Evolutionary conservation across 2,113 vertebrate genomes (phyloP).

Genomic region (Apodemus speciosus): DNA sequence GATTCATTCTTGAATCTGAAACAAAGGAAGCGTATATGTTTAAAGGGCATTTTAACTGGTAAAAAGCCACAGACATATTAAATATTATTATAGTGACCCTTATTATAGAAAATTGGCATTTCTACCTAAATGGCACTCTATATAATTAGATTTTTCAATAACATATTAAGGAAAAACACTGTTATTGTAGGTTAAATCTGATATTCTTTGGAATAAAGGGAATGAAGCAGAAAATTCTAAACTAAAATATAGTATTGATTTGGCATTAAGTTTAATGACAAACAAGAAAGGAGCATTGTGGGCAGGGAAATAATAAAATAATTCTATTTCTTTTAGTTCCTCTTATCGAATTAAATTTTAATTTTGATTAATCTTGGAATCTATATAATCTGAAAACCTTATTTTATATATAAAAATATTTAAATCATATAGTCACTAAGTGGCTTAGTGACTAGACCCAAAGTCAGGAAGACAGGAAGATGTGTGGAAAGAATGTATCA

Average conservation of each 20-base stretch:
- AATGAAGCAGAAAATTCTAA: conserved; percentile 52
- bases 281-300: background rate
- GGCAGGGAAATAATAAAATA: conserved; percentile 59
- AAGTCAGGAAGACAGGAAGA: conserved; percentile 28
- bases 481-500: background rate
- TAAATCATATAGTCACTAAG: conserved; percentile 18
- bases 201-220: conserved; percentile 45
- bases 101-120: conserved; percentile 77
- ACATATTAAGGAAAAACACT: conserved; percentile 60
- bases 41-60: conserved; percentile 73
- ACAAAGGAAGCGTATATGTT: conserved; percentile 63
- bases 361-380: conserved; percentile 32
- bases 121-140: conserved; percentile 72
- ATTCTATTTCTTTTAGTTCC: conserved; percentile 42
- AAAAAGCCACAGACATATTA: conserved; percentile 74
- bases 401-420: conserved; percentile 38
- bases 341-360: conserved; percentile 40
- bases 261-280: conserved; percentile 65
- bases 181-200: conserved; percentile 55
- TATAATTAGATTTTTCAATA: conserved; percentile 75
- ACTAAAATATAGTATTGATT: conserved; percentile 61
- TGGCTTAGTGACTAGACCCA: background rate
- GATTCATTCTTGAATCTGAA: conserved; percentile 70
- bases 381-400: background rate
- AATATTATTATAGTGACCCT: conserved; percentile 75